phyloP scores from a whole-genome alignment of 2,797 vertebrate species.

The Sebastes alutus region DNA sequence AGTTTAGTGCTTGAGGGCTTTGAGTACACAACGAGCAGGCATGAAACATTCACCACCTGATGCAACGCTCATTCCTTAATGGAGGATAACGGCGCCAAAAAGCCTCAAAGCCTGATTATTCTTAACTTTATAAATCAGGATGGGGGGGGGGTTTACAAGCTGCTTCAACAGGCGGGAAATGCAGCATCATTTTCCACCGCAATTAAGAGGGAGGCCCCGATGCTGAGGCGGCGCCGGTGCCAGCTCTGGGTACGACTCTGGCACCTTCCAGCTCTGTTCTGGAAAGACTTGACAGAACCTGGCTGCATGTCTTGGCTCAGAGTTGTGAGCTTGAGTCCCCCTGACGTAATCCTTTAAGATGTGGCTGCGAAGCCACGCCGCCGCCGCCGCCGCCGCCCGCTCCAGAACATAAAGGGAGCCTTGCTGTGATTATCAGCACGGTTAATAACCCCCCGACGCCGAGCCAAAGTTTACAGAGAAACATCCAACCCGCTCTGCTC shows the following conservation, averaged over 20 bases:
- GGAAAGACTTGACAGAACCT: slow-evolving; percentile 61
- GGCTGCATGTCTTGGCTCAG: slow-evolving; percentile 44
- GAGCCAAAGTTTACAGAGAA: slow-evolving; percentile 80
- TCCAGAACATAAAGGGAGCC: slow-evolving; percentile 18
- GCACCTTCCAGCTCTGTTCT: slow-evolving; percentile 24
- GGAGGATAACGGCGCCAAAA: too few relatives aligned
- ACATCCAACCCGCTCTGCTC: not conserved
- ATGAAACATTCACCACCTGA: too few relatives aligned
- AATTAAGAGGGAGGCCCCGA: slow-evolving; percentile 37
- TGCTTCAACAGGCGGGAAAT: slow-evolving; percentile 56
- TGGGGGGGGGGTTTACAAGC: not conserved
- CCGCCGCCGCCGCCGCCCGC: too few relatives aligned
- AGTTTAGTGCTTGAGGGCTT: not conserved
- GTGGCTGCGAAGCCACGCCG: too few relatives aligned
- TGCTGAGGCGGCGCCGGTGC: not conserved
- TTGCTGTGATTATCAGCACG: slow-evolving; percentile 79
- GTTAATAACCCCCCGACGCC: slow-evolving; percentile 83
- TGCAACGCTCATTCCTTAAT: too few relatives aligned
- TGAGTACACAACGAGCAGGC: too few relatives aligned
- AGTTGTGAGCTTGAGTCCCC: too few relatives aligned
- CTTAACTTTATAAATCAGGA: too few relatives aligned
- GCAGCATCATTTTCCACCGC: slow-evolving; percentile 59
- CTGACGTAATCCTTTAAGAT: slow-evolving; percentile 25
- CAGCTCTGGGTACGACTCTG: too few relatives aligned
- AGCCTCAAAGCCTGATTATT: too few relatives aligned